Evolutionary conservation across 2,888 invertebrate genomes (phyloP).

Genomic region (Andrena praecox): DNA sequence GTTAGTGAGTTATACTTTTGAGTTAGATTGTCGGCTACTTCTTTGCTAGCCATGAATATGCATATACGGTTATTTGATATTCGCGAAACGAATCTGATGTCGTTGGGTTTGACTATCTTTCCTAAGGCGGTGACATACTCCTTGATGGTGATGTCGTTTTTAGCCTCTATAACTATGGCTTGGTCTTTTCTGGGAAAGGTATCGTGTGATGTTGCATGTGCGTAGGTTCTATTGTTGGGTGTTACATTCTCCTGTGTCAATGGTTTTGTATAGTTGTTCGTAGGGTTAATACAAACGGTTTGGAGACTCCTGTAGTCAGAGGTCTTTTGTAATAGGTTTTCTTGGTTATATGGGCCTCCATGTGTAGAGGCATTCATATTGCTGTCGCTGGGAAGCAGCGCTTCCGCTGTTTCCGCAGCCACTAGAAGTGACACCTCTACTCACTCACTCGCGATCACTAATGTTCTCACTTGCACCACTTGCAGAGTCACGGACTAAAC

Average conservation of each 20-base stretch:
- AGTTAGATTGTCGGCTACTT: neutral
- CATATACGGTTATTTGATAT: neutral
- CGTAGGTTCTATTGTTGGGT: neutral
- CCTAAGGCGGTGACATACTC: neutral
- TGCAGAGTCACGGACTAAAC: neutral
- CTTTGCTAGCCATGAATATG: no score
- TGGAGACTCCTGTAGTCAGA: neutral
- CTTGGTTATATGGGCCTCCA: neutral
- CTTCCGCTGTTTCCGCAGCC: neutral
- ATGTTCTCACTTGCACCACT: neutral
- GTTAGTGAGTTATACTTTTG: neutral
- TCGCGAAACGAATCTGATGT: neutral
- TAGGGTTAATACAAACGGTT: neutral
- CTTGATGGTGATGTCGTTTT: neutral
- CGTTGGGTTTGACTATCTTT: neutral
- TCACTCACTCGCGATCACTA: neutral
- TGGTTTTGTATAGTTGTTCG: neutral
- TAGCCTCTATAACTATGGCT: neutral
- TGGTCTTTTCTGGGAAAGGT: neutral
- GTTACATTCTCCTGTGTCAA: neutral
- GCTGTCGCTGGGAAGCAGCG: neutral
- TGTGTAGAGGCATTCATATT: neutral
- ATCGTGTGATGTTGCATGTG: conserved; percentile 1
- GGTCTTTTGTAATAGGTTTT: neutral
- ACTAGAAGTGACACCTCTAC: neutral